These are phyloP conservation scores for Megalops cyprinoides DNA, from an alignment of 2,797 vertebrate genomes.

Conservation along the genomic window DNA sequence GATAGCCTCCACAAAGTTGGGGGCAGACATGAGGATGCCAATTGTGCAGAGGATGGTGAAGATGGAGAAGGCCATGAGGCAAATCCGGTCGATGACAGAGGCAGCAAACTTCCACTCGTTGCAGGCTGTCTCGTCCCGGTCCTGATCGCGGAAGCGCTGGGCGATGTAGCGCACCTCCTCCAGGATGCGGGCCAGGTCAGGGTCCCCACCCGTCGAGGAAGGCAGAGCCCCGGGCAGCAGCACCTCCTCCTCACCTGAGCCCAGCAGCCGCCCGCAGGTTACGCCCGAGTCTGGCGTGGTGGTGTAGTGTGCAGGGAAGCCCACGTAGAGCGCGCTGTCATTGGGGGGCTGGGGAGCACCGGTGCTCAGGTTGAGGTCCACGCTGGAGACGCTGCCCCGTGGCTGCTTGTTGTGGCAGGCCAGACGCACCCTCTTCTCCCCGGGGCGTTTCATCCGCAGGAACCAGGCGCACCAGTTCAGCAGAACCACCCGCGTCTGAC, in stretches of 20 bases:
- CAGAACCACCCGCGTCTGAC: conserved; percentile 77
- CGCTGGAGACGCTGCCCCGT: conserved; percentile 65
- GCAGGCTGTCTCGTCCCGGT: conserved; percentile 74
- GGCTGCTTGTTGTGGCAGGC: conserved; percentile 72
- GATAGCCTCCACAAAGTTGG: conserved; percentile 82
- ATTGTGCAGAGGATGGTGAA: conserved; percentile 84
- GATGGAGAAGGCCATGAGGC: conserved; percentile 81
- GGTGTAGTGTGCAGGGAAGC: conserved; percentile 68
- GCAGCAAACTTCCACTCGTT: conserved; percentile 84
- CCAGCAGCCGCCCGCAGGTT: conserved; percentile 30
- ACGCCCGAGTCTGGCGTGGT: conserved; percentile 17
- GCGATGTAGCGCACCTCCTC: conserved; percentile 76
- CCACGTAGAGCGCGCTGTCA: conserved; percentile 75
- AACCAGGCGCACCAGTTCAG: conserved; percentile 85
- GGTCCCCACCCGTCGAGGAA: conserved; percentile 4
- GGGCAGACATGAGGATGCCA: conserved; percentile 82
- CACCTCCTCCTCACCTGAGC: conserved; percentile 32
- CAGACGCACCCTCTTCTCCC: conserved; percentile 72
- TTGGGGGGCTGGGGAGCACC: conserved; percentile 66
- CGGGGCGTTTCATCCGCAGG: conserved; percentile 79
- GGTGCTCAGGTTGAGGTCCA: conserved; percentile 68
- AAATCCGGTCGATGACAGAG: conserved; percentile 80
- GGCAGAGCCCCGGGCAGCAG: conserved; percentile 14
- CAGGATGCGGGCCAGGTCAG: conserved; percentile 48
- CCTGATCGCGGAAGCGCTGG: conserved; percentile 76